These are phyloP conservation scores for Montifringilla adamsi DNA, from an alignment of 2,113 vertebrate genomes.

Conservation along the genomic window DNA sequence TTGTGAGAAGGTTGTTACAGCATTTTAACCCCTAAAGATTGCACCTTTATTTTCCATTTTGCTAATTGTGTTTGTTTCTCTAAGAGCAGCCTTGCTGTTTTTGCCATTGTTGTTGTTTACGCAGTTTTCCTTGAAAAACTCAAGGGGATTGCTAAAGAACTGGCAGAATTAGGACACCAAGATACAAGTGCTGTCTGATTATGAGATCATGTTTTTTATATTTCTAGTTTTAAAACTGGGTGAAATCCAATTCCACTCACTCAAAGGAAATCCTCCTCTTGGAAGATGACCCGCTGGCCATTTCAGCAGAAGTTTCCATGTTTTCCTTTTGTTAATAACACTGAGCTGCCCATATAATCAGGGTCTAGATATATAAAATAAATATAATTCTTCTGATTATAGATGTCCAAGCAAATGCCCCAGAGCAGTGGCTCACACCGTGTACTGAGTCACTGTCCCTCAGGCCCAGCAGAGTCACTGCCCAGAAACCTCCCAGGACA, in stretches of 20 bases:
- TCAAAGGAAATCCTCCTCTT: neutral
- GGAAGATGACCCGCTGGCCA: neutral
- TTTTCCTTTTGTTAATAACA: neutral
- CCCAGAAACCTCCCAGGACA: neutral
- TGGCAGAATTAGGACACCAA: conserved; percentile 40
- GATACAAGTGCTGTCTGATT: neutral
- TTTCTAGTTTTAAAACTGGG: neutral
- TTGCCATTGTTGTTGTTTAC: neutral
- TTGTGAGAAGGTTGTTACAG: neutral
- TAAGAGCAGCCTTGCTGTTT: neutral
- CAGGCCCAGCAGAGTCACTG: neutral
- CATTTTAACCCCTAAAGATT: neutral
- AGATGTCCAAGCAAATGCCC: neutral
- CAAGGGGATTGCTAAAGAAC: neutral
- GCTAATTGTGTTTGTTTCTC: neutral
- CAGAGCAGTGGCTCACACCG: neutral
- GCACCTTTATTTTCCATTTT: neutral
- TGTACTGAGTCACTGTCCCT: neutral
- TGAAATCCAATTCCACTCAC: neutral
- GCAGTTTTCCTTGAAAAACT: neutral
- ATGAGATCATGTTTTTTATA: neutral
- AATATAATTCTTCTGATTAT: neutral
- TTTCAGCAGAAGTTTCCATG: neutral
- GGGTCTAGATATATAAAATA: neutral
- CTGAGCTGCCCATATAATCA: neutral